Base-by-base conservation (phyloP, 2,797 vertebrate species). In the Rachycentron canadum region DNA sequence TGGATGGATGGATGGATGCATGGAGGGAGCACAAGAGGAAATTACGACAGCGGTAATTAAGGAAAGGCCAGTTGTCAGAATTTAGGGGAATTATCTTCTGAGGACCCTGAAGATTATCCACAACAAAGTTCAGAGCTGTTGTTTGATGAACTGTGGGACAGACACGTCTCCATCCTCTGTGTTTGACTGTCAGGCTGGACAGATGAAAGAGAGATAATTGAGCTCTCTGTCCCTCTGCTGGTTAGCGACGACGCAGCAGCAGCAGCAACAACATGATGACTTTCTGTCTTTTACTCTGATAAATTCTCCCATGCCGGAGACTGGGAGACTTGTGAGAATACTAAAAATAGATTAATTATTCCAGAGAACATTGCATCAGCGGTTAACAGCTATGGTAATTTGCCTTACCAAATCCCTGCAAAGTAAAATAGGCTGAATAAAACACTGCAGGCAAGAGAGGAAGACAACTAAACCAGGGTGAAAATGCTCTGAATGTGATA, bases 281-380 rank as follows among this genome's bases (percentile, higher is more conserved):
- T 53, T 52, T 2, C 38, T 66, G 52, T 64, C 58, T 50, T 71
- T 64, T 49, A 28, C 52, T 26, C 36, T 34, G 10, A 76, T 64
- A 55, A 60, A 40, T 50, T 38, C 34, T 64, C n/a, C 32, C 38
- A n/a, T 26, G 30, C 34, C 23, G 5, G 34, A 79, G 56, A 50
- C 58, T 53, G 47, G 64, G 45, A 47, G 43, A 47, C 43, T 38
- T 74, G 73, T 2, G 9, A 67, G 62, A 57, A 30, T 34, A 57
- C 67, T 83, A 76, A 79, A 83, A 78, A 81, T 78, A 63, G 61
- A 9, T 13, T 81, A 70, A 81, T 81, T 81, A 78, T 81, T 78
- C 78, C 38, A 14, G 21, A 52, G 61, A 53, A 69, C 57, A 55
- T 38, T 68, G 52, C 66, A 59, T 81, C 74, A 71, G 78, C 64